A percentile compares a stretch with the other conserved stretches of the same genome.
phyloP scores from a whole-genome alignment of 2,797 vertebrate genomes.

The Diplodus sargus region DNA sequence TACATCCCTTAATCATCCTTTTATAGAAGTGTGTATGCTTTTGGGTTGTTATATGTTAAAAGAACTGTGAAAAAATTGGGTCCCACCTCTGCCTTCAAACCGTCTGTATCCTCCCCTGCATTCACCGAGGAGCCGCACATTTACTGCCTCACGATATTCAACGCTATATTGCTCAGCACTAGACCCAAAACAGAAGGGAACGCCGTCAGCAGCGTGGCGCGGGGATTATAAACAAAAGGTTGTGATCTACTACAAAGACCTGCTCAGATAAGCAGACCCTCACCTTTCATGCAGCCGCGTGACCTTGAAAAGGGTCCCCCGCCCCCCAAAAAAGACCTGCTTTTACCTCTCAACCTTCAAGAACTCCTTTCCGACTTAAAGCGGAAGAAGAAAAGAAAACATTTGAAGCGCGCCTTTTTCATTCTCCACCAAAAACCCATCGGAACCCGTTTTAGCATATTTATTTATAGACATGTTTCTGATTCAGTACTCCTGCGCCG shows the following conservation, averaged over 20 bases:
- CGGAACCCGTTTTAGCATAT: conserved; percentile 69
- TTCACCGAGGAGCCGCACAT: conserved; percentile 19
- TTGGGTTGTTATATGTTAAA: conserved; percentile 52
- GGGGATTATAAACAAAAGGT: conserved; percentile 50
- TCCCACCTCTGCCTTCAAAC: conserved; percentile 43
- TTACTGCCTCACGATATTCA: conserved; percentile 46
- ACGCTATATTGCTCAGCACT: conserved; percentile 53
- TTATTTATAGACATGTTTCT: conserved; percentile 75
- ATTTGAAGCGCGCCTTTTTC: conserved; percentile 39
- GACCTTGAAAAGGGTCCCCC: conserved; percentile 47
- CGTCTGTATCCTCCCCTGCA: conserved; percentile 39
- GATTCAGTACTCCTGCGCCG: conserved; percentile 64
- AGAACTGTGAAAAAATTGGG: conserved; percentile 38
- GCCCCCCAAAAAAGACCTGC: conserved; percentile 31
- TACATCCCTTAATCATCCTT: conserved; percentile 57
- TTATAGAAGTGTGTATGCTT: conserved; percentile 48
- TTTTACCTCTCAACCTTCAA: conserved; percentile 59
- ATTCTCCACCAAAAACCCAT: conserved; percentile 44
- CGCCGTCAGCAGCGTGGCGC: conserved; percentile 29
- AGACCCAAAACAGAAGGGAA: conserved; percentile 17
- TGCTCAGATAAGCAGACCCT: conserved; percentile 28
- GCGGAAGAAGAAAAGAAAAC: conserved; percentile 35
- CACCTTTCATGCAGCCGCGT: conserved; percentile 36
- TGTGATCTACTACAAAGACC: conserved; percentile 43
- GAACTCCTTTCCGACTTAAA: conserved; percentile 35